phyloP scores from a whole-genome alignment of 2,888 invertebrate genomes.

The Heteromurus nitidus region DNA sequence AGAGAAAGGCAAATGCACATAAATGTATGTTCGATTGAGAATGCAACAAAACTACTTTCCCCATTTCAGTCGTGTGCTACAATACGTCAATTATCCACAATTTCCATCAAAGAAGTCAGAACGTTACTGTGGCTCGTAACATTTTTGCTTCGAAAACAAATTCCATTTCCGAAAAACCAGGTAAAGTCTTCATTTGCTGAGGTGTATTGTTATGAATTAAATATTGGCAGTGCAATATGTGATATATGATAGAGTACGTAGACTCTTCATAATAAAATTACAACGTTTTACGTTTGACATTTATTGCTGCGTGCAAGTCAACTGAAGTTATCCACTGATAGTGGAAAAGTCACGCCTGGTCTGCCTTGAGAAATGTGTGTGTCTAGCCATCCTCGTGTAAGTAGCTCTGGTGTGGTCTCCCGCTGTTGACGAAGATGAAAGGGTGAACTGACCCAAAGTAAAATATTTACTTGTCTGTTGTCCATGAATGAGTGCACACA shows the following conservation, averaged over 20 bases:
- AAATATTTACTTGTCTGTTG: conserved; percentile 63
- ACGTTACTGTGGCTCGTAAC: too few relatives aligned
- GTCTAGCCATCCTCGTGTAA: background rate
- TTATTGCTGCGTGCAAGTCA: background rate
- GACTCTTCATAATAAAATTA: background rate
- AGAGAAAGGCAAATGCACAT: too few relatives aligned
- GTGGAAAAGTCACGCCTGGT: background rate
- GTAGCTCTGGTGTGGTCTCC: background rate
- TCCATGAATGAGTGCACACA: conserved; percentile 5
- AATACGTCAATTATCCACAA: too few relatives aligned
- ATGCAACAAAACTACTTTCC: too few relatives aligned
- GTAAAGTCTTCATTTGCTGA: background rate
- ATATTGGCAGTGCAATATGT: too few relatives aligned
- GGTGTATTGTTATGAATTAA: too few relatives aligned
- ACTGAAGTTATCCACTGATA: conserved; percentile 7
- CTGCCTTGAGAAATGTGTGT: background rate
- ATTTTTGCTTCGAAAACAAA: background rate
- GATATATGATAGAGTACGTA: background rate
- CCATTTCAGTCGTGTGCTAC: too few relatives aligned
- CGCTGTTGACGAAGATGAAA: conserved; percentile 56
- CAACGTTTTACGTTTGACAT: background rate
- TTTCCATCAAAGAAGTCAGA: too few relatives aligned
- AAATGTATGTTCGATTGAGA: too few relatives aligned
- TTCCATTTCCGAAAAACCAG: background rate
- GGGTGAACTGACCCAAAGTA: conserved; percentile 62